Evolutionary conservation across 2,113 vertebrate species (phyloP).

Genomic region (Montifringilla adamsi): DNA sequence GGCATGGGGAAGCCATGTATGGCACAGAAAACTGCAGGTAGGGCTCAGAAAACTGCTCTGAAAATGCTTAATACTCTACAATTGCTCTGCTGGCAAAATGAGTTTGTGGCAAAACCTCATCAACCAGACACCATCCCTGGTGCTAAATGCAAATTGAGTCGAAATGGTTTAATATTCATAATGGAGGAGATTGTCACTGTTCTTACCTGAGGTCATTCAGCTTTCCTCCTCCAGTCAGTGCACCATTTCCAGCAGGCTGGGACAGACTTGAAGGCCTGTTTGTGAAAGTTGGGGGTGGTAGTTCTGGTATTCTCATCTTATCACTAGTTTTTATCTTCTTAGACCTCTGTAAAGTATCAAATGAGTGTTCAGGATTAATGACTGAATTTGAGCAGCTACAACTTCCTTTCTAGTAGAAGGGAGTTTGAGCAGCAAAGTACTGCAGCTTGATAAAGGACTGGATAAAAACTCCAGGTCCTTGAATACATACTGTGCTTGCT

Average conservation of each 20-base stretch:
- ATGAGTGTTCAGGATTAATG: not conserved
- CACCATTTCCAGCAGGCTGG: not conserved
- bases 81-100: not conserved
- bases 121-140: not conserved
- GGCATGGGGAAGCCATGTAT: too few relatives aligned
- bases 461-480: not conserved
- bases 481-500: not conserved
- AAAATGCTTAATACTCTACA: fast-evolving
- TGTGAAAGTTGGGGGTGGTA: not conserved
- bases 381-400: not conserved
- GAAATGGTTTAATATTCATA: not conserved
- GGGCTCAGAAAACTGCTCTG: not conserved
- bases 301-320: not conserved
- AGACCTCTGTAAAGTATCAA: not conserved
- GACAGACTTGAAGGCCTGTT: not conserved
- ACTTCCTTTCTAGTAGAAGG: not conserved
- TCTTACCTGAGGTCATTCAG: not conserved
- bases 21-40: not conserved
- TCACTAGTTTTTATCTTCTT: not conserved
- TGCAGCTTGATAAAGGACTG: not conserved
- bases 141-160: not conserved
- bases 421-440: not conserved
- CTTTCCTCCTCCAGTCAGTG: not conserved
- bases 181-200: not conserved
- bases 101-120: not conserved